Conservation (phyloP, 2,888 invertebrate genomes). For the Drosophila multiciliata region DNA sequence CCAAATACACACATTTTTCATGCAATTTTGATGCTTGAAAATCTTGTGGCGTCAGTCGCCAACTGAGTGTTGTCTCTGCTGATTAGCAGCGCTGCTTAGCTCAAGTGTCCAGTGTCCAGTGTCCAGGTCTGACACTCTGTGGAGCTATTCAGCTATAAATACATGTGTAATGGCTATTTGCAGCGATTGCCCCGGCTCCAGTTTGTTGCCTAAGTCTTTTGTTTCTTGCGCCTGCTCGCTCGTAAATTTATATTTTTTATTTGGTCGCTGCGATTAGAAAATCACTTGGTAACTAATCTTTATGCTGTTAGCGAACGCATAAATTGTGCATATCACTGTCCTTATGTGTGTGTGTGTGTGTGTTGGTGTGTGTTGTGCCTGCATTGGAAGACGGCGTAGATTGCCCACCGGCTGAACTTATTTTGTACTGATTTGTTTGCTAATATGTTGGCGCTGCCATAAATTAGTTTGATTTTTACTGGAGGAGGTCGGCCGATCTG, state of each 20-base stretch:
- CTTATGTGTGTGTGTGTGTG: not conserved
- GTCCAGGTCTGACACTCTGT: constrained; percentile 22
- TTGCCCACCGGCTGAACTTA: constrained; percentile 68
- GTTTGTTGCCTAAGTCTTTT: constrained; percentile 74
- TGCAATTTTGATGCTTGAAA: constrained; percentile 71
- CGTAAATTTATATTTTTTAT: constrained; percentile 74
- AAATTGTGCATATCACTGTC: constrained; percentile 60
- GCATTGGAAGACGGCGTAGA: constrained; percentile 16
- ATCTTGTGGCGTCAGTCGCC: constrained; percentile 67
- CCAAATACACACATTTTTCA: constrained; percentile 55
- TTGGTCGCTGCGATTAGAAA: constrained; percentile 72
- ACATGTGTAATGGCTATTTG: constrained; percentile 17
- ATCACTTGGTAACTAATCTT: constrained; percentile 77
- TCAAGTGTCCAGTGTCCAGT: constrained; percentile 18
- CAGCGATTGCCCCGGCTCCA: constrained; percentile 31
- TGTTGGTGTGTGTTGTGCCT: not conserved
- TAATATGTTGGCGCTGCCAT: constrained; percentile 81
- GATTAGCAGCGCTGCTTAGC: constrained; percentile 63
- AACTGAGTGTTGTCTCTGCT: constrained; percentile 70
- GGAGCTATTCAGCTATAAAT: constrained; percentile 47
- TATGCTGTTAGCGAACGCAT: constrained; percentile 75
- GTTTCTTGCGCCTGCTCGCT: constrained; percentile 17
- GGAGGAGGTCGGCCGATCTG: constrained; percentile 39
- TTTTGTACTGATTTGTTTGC: constrained; percentile 83
- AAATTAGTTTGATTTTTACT: constrained; percentile 77